Conservation (phyloP, 2,113 vertebrate genomes). For the Megaceryle maxima region DNA sequence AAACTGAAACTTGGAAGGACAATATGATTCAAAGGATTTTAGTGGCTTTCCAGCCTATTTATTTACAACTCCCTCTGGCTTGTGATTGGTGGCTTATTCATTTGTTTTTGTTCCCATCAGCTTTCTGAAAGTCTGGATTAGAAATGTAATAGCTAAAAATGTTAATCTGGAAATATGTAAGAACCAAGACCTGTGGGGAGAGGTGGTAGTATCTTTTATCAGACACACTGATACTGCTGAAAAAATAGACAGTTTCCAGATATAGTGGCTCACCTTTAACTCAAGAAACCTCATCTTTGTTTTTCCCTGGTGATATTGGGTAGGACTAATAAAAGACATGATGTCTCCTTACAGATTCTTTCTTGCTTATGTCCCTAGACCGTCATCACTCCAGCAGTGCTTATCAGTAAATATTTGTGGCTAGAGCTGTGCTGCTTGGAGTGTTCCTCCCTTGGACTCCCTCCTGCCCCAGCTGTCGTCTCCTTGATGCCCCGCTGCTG, state of each 20-base stretch:
- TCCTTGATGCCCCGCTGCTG: fast-evolving
- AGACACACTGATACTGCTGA: neutral
- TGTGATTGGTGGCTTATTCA: neutral
- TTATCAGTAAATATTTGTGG: neutral
- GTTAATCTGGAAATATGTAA: neutral
- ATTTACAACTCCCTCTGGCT: neutral
- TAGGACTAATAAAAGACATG: neutral
- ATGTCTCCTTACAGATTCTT: neutral
- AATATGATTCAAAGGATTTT: neutral
- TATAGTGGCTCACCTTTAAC: neutral
- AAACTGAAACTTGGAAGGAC: neutral
- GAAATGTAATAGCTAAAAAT: neutral
- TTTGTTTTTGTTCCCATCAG: neutral
- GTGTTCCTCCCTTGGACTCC: neutral
- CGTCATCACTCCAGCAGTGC: neutral
- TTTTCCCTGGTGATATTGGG: neutral
- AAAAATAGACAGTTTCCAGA: neutral
- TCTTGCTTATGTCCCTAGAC: neutral
- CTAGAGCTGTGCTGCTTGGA: neutral
- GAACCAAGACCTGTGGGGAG: neutral
- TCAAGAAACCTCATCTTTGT: neutral
- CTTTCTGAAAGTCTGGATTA: neutral
- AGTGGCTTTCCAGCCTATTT: neutral
- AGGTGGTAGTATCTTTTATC: neutral
- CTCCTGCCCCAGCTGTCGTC: neutral